Base-by-base conservation (phyloP, 1,140 invertebrate species). In the Chrysomallon squamiferum region DNA sequence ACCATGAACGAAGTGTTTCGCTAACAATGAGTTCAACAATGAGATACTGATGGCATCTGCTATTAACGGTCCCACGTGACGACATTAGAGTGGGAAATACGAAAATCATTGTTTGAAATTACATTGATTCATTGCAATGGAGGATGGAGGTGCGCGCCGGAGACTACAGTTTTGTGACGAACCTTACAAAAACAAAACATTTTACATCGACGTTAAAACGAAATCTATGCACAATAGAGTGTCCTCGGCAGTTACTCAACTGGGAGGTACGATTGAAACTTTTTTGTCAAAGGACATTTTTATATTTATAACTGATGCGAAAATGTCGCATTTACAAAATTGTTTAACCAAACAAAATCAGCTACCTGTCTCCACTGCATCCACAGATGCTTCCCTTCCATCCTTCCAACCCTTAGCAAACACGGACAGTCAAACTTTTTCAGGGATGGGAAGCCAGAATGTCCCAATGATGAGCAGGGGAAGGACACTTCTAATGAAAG, bases 251-350 rank as follows among this genome's bases (percentile, higher is more conserved):
- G 71, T 78, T 13, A 41, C 38, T 35, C 52, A 63, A 22, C 50
- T 78, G 9, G 73, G 74, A 45, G 76, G 76, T 11, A 57, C 52
- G 18, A 65, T 74, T 22, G 76, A 78, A 68, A 65, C 49, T 18
- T 78, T 78, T 67, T 29, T 78, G 30, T 72, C 69, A 3, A 74
- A 75, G 60, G 76, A 78, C 27, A 50, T 78, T n/a, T 30, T 62
- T 61, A 52, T 74, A 1, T 56, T 75, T 11, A 59, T 78, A 11
- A 74, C 76, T 35, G 76, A 78, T 47, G 13, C 58, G 2, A 35
- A 56, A 9, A 41, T n/a, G 20, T 13, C 38, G 6, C 27, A 18
- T n/a, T 22, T 71, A 11, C 69, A 69, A 15, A 38, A 38, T 15
- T 38, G 35, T 15, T 38, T 38, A 15, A 15, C 35, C 6, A 38